Percentiles rank a stretch among this genome's conserved stretches.
phyloP scores from a whole-genome alignment of 2,797 vertebrate genomes.

The Otolemur crassicaudatus region DNA sequence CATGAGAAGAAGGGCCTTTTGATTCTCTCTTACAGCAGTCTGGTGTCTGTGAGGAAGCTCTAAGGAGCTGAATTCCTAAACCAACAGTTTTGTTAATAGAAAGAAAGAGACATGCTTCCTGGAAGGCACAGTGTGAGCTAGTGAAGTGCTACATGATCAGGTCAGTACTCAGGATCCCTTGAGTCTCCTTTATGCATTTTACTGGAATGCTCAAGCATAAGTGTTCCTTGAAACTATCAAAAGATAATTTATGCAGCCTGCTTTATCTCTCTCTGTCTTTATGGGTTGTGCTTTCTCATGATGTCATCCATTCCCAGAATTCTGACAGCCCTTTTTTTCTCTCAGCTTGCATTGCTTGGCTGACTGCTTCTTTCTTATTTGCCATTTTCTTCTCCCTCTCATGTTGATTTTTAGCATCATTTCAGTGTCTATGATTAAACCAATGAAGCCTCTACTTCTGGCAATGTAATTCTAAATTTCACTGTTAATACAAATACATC shows the following conservation, averaged over 20 bases:
- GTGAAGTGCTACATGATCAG: neutral
- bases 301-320: neutral
- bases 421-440: neutral
- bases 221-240: constrained; percentile 53
- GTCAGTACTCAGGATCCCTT: neutral
- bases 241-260: neutral
- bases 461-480: neutral
- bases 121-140: neutral
- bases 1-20: neutral
- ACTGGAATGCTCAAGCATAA: neutral
- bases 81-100: neutral
- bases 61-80: neutral
- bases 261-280: neutral
- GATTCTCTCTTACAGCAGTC: neutral
- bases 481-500: neutral
- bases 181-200: constrained; percentile 28
- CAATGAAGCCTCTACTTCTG: neutral
- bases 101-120: neutral
- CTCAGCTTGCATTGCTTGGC: constrained; percentile 21
- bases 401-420: constrained; percentile 1
- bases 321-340: neutral
- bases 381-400: constrained; percentile 6
- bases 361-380: neutral
- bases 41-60: neutral
- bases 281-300: neutral